Evolutionary conservation across 2,113 vertebrate species (phyloP).

Genomic region (Epinephelus fuscoguttatus): DNA sequence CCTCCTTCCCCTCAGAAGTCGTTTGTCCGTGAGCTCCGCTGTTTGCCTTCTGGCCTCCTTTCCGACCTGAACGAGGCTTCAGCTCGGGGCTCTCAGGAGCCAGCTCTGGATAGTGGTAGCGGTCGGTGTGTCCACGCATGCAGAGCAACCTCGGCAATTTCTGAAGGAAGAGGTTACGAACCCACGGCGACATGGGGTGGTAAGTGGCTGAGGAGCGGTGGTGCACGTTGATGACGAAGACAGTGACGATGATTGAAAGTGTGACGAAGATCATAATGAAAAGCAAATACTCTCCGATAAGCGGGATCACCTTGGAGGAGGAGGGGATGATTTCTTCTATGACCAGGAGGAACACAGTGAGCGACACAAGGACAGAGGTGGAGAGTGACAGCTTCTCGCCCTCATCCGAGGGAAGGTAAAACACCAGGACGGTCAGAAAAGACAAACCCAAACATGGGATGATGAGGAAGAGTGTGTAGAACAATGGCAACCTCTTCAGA

Average conservation of each 20-base stretch:
- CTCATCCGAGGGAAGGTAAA: constrained; percentile 97
- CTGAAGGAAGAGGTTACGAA: constrained; percentile 94
- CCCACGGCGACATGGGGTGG: constrained; percentile 98
- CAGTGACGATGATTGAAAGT: constrained; percentile 94
- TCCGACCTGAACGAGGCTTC: constrained; percentile 79
- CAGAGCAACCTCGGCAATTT: constrained; percentile 91
- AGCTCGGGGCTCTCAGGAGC: constrained; percentile 80
- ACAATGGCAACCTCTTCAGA: constrained; percentile 92
- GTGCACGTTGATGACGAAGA: constrained; percentile 98
- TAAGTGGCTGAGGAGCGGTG: constrained; percentile 95
- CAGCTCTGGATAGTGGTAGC: constrained; percentile 88
- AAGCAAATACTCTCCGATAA: constrained; percentile 96
- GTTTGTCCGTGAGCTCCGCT: constrained; percentile 65
- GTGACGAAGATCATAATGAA: constrained; percentile 99
- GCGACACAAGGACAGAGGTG: constrained; percentile 95
- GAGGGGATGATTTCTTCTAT: constrained; percentile 99
- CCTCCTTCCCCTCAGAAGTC: constrained; percentile 84
- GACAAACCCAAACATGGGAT: constrained; percentile 95
- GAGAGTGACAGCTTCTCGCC: constrained; percentile 97
- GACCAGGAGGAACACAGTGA: constrained; percentile 97
- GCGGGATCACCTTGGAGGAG: constrained; percentile 96
- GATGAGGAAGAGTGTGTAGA: constrained; percentile 97
- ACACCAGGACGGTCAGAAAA: constrained; percentile 95
- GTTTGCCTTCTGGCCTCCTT: constrained; percentile 61
- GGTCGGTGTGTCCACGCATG: constrained; percentile 93